Evolutionary conservation across 2,888 invertebrate species (phyloP).

Genomic region (Limenitis camilla): DNA sequence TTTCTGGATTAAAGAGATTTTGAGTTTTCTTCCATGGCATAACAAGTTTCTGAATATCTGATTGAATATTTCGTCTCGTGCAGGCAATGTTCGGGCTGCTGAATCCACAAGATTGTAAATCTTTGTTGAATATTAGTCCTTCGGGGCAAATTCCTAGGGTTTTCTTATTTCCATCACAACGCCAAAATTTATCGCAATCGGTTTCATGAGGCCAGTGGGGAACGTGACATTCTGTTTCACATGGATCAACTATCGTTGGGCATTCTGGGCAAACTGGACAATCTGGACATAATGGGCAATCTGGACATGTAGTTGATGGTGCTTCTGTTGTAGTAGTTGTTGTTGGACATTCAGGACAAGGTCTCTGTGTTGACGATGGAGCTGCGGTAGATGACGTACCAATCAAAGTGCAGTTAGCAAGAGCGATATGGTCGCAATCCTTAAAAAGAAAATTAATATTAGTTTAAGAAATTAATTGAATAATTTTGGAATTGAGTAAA

Average conservation of each 20-base stretch:
- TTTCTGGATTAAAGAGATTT: conserved; percentile 7
- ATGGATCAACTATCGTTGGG: conserved; percentile 31
- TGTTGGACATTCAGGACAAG: too few species aligned
- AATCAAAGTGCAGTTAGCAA: too few species aligned
- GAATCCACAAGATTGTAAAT: conserved; percentile 49
- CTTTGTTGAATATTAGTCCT: conserved; percentile 54
- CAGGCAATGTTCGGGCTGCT: conserved; percentile 44
- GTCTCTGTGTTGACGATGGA: not conserved
- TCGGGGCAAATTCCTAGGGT: conserved; percentile 43
- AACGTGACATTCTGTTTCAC: conserved; percentile 43
- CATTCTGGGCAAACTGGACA: too few species aligned
- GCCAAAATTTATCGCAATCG: conserved; percentile 59
- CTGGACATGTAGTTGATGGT: not conserved
- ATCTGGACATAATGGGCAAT: not conserved
- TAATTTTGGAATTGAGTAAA: not conserved
- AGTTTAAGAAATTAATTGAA: not conserved
- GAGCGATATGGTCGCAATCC: not conserved
- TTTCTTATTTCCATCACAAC: conserved; percentile 39
- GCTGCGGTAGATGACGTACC: not conserved
- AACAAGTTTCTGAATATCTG: conserved; percentile 43
- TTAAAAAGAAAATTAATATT: not conserved
- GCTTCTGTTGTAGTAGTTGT: not conserved
- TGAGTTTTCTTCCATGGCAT: conserved; percentile 44
- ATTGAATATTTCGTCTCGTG: conserved; percentile 30
- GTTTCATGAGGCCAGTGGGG: conserved; percentile 51